Percentiles rank a stretch among this genome's conserved stretches.
Evolutionary conservation across 2,113 vertebrate genomes (phyloP).

Genomic region (Gulo gulo): DNA sequence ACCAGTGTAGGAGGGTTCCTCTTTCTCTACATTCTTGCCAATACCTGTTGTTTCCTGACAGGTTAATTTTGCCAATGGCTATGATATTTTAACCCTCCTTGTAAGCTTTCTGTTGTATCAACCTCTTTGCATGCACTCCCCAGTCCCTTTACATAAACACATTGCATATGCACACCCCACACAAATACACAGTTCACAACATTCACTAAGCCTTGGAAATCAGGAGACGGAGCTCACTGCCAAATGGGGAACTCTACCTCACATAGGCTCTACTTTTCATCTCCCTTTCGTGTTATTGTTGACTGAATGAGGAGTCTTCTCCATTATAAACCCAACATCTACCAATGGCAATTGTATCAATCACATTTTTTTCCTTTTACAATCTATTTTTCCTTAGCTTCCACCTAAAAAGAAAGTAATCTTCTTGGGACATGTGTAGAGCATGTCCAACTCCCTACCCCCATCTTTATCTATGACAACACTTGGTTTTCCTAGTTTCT

Average conservation of each 20-base stretch:
- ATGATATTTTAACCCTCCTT: neutral
- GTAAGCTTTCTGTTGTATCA: neutral
- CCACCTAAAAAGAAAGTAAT: neutral
- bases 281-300: neutral
- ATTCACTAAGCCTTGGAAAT: neutral
- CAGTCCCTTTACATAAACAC: neutral
- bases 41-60: too few relatives aligned
- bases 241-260: rapidly evolving
- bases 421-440: neutral
- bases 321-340: neutral
- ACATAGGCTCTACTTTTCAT: neutral
- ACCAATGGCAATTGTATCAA: neutral
- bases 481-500: neutral
- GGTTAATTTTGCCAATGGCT: neutral
- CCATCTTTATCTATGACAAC: neutral
- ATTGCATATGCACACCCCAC: rapidly evolving
- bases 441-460: neutral
- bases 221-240: too few relatives aligned
- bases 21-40: too few relatives aligned
- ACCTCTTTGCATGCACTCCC: neutral
- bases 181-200: neutral
- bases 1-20: too few relatives aligned
- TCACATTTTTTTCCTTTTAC: neutral
- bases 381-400: neutral
- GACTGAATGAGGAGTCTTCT: neutral